Conservation (phyloP, 2,113 vertebrate species). For the Sylvilagus bachmani region DNA sequence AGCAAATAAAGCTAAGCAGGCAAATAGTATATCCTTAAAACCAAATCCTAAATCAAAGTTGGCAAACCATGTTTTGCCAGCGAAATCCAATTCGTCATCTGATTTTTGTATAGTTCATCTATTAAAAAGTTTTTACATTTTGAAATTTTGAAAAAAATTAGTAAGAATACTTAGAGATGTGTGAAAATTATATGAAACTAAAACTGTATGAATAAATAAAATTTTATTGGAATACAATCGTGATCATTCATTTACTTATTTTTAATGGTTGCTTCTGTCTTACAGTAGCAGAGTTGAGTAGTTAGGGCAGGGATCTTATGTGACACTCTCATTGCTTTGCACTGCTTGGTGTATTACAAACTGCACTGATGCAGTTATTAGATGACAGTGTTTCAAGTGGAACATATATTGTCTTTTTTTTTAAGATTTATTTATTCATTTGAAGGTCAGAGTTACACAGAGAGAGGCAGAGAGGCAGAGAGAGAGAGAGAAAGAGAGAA, state of each 20-base stretch:
- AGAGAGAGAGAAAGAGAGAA: too few species aligned
- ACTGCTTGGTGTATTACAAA: background rate
- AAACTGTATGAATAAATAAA: background rate
- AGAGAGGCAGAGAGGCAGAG: too few species aligned
- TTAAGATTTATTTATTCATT: too few species aligned
- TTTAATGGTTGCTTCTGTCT: background rate
- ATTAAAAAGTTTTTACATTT: conserved; percentile 31
- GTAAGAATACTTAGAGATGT: background rate
- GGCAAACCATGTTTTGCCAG: background rate
- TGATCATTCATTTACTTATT: background rate
- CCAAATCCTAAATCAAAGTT: background rate
- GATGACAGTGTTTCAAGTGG: background rate
- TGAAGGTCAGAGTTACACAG: too few species aligned
- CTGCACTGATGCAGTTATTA: background rate
- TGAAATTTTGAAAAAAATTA: background rate
- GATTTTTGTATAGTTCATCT: background rate
- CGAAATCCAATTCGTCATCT: background rate
- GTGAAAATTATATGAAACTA: background rate
- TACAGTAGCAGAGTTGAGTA: background rate
- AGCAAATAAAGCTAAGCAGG: conserved; percentile 41
- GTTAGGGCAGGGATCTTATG: background rate
- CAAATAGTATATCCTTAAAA: conserved; percentile 38
- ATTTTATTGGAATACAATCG: background rate
- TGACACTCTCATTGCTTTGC: background rate
- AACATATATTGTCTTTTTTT: background rate